Conservation (phyloP, 2,888 invertebrate species). For the Monoplex corrugatus region DNA sequence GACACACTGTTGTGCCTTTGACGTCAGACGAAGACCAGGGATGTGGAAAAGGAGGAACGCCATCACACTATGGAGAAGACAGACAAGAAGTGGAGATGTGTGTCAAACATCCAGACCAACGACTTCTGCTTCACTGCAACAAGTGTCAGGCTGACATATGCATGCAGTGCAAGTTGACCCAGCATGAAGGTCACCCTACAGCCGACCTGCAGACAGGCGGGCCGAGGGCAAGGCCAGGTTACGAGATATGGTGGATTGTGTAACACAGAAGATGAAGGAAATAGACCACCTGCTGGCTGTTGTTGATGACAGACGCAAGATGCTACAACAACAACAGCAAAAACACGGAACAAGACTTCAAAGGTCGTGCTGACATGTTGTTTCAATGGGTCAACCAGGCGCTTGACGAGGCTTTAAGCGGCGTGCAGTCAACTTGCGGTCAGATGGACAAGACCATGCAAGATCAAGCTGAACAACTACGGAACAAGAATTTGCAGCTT, state of each 20-base stretch:
- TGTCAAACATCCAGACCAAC: conserved; percentile 10
- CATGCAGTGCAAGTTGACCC: conserved; percentile 22
- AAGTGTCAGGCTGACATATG: conserved; percentile 6
- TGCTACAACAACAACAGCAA: not conserved
- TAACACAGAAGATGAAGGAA: not conserved
- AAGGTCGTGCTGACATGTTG: not conserved
- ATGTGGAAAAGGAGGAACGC: not conserved
- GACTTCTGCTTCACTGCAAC: not conserved
- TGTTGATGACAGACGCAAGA: not conserved
- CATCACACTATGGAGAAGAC: not conserved
- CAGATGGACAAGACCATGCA: not conserved
- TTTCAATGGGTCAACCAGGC: not conserved
- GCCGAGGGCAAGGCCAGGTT: conserved; percentile 15
- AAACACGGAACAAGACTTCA: not conserved
- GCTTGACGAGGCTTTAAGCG: not conserved
- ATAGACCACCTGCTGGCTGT: not conserved
- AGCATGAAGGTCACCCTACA: conserved; percentile 14
- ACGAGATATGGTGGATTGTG: not conserved
- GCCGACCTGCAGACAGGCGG: conserved; percentile 24
- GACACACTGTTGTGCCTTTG: conserved; percentile 5
- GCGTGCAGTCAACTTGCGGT: not conserved
- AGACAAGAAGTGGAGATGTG: not conserved
- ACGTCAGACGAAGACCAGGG: not conserved
- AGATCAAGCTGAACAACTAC: not conserved
- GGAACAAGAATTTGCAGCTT: not conserved